Evolutionary conservation across 1,140 invertebrate genomes (phyloP).

Genomic region (Lepidurus apus): DNA sequence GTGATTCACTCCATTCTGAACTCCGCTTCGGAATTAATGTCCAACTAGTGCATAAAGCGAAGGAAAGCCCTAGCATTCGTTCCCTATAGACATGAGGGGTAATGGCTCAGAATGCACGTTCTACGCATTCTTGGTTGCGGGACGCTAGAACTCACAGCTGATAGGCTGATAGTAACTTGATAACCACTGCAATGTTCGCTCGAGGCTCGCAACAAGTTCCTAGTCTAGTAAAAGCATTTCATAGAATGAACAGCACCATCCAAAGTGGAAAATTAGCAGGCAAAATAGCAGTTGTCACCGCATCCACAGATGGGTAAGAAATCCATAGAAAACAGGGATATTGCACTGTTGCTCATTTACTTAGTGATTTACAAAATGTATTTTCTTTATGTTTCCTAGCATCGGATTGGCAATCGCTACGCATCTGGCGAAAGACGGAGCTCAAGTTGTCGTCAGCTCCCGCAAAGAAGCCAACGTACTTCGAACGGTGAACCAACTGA

Average conservation of each 20-base stretch:
- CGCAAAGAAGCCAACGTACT: conserved; percentile 81
- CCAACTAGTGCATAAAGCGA: too few relatives aligned
- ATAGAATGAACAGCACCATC: neutral
- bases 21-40: too few relatives aligned
- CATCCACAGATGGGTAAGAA: conserved; percentile 80
- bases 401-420: conserved; percentile 89
- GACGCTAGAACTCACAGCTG: too few relatives aligned
- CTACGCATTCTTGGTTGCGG: too few relatives aligned
- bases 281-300: conserved; percentile 86
- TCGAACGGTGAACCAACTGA: conserved; percentile 66
- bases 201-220: neutral
- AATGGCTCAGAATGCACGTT: too few relatives aligned
- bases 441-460: conserved; percentile 85
- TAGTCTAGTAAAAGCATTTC: neutral
- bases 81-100: too few relatives aligned
- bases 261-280: conserved; percentile 46
- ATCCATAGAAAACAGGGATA: conserved; percentile 24
- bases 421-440: conserved; percentile 80
- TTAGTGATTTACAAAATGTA: too few relatives aligned
- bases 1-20: too few relatives aligned
- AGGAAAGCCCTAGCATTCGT: too few relatives aligned
- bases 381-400: too few relatives aligned
- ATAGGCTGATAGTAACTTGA: too few relatives aligned
- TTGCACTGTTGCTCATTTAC: conserved; percentile 10
- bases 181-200: neutral